A percentile compares a stretch with the other conserved stretches of the same genome.
phyloP scores from a whole-genome alignment of 2,797 vertebrate species.

The Muraenolepis orangiensis region DNA sequence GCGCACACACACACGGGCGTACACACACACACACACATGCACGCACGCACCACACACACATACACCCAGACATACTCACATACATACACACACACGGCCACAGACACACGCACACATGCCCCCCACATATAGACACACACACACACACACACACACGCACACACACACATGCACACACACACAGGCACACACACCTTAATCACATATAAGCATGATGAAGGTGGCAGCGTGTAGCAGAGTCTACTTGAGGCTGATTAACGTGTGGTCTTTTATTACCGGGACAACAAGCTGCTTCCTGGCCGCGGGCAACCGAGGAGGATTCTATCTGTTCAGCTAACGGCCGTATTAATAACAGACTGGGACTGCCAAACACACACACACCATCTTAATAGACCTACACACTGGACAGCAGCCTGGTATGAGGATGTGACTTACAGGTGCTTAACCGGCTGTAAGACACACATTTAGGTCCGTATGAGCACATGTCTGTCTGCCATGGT shows the following conservation, averaged over 20 bases:
- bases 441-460: conserved; percentile 12
- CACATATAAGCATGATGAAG: conserved; percentile 33
- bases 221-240: conserved; percentile 5
- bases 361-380: not conserved
- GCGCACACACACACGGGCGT: not conserved
- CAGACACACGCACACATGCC: not conserved
- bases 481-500: conserved; percentile 12
- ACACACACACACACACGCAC: conserved; percentile 4
- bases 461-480: conserved; percentile 34
- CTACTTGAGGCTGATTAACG: conserved; percentile 57
- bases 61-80: conserved; percentile 12
- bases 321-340: not conserved
- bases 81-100: not conserved
- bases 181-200: conserved; percentile 4
- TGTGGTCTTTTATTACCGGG: conserved; percentile 43
- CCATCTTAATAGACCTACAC: not conserved
- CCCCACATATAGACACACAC: conserved; percentile 1
- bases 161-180: conserved; percentile 3
- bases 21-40: conserved; percentile 11
- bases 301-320: not conserved
- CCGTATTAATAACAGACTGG: not conserved
- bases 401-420: not conserved
- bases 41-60: not conserved
- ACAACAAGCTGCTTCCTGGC: not conserved
- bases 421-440: not conserved